Percentiles rank a stretch among this genome's conserved stretches.
These are phyloP conservation scores for Gymnogyps californianus DNA, from an alignment of 2,113 vertebrate species.

Conservation along the genomic window DNA sequence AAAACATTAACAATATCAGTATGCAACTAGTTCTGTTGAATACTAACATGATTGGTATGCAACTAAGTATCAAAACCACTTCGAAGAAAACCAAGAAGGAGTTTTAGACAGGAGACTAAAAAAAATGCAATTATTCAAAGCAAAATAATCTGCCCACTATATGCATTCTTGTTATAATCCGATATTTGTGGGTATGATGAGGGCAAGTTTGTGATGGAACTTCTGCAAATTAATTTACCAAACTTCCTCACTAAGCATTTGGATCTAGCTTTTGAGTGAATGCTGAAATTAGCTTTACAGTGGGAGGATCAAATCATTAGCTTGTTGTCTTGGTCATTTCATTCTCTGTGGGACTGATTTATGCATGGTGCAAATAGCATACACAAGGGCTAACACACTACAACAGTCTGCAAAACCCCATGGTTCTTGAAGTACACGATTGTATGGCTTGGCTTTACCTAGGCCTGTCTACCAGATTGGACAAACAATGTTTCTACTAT, in stretches of 20 bases:
- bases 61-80: background rate
- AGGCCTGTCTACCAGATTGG: fast-evolving
- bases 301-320: background rate
- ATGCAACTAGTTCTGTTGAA: background rate
- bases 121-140: background rate
- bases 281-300: background rate
- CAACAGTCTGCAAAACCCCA: background rate
- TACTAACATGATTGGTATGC: background rate
- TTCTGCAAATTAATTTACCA: background rate
- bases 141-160: background rate
- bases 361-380: background rate
- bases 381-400: background rate
- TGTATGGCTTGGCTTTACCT: background rate
- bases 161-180: background rate
- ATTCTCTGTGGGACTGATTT: background rate
- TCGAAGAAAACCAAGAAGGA: background rate
- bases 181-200: background rate
- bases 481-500: background rate
- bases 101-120: background rate
- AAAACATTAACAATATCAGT: background rate
- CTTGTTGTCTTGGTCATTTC: background rate
- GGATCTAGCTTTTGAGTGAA: background rate
- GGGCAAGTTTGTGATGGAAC: background rate
- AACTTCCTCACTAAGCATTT: background rate
- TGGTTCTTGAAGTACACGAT: background rate